phyloP scores from a whole-genome alignment of 2,888 invertebrate genomes.

The Seira ritae region DNA sequence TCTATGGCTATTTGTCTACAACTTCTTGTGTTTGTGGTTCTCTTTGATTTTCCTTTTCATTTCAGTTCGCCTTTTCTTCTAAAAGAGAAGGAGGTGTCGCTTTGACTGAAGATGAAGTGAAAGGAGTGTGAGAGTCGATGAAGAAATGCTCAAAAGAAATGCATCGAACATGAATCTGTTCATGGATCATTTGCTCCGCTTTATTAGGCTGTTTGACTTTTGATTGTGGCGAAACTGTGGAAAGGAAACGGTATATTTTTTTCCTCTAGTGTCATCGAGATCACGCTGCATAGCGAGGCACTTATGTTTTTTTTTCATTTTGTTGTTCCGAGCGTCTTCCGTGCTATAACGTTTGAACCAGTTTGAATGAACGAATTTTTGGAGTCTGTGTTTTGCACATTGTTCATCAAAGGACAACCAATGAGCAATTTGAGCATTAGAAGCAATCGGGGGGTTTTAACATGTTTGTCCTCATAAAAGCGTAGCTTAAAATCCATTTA shows the following conservation, averaged over 20 bases:
- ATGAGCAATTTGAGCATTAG: too few relatives aligned
- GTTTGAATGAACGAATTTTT: slow-evolving; percentile 5
- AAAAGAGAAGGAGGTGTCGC: slow-evolving; percentile 17
- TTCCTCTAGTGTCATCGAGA: slow-evolving; percentile 1
- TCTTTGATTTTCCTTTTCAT: background rate
- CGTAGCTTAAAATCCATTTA: too few relatives aligned
- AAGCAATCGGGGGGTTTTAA: too few relatives aligned
- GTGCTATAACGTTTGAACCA: background rate
- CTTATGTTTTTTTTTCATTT: slow-evolving; percentile 26
- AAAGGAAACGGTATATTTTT: slow-evolving; percentile 32
- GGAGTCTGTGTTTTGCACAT: too few relatives aligned
- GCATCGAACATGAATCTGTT: slow-evolving; percentile 57
- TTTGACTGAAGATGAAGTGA: slow-evolving; percentile 21
- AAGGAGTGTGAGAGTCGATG: background rate
- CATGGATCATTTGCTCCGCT: slow-evolving; percentile 66
- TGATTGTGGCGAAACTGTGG: slow-evolving; percentile 50
- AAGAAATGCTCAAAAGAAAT: slow-evolving; percentile 30
- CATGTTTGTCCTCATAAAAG: too few relatives aligned
- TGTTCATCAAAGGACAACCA: too few relatives aligned
- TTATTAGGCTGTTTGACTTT: slow-evolving; percentile 66
- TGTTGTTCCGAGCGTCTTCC: slow-evolving; percentile 3
- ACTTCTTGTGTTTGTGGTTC: slow-evolving; percentile 14
- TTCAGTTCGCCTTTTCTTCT: background rate
- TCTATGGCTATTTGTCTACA: background rate
- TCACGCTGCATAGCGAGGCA: too few relatives aligned